Conservation (phyloP, 2,888 invertebrate genomes). For the Eledona agricola region DNA sequence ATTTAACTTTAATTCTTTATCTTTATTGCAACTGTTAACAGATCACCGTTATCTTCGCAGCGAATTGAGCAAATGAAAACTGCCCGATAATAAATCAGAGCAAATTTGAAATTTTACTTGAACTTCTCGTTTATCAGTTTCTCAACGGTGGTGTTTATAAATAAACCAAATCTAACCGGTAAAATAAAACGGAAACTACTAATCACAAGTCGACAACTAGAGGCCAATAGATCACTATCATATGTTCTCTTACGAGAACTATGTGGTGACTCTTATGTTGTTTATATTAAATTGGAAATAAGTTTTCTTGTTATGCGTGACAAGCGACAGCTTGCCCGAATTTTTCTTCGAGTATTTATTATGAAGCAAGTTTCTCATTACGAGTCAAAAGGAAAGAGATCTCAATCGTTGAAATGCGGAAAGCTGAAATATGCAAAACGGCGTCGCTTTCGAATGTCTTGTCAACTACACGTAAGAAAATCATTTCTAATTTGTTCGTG, state of each 20-base stretch:
- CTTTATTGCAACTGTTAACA: conserved; percentile 16
- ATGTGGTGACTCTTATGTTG: conserved; percentile 19
- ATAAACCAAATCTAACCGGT: conserved; percentile 8
- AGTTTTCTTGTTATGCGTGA: conserved; percentile 23
- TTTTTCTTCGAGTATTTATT: conserved; percentile 20
- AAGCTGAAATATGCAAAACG: conserved; percentile 14
- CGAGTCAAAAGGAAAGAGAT: conserved; percentile 16
- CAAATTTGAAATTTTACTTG: conserved; percentile 18
- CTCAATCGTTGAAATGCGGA: conserved; percentile 17
- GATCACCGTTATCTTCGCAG: conserved; percentile 20
- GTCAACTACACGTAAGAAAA: not conserved
- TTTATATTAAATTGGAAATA: conserved; percentile 22
- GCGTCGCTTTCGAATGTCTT: not conserved
- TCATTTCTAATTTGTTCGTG: too few species aligned
- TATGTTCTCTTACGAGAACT: conserved; percentile 12
- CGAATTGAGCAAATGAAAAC: conserved; percentile 28
- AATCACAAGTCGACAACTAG: conserved; percentile 16
- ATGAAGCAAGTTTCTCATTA: conserved; percentile 22
- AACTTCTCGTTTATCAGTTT: conserved; percentile 17
- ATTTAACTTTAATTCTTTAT: conserved; percentile 28
- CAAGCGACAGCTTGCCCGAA: conserved; percentile 22
- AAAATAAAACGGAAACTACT: conserved; percentile 15
- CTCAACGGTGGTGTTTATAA: conserved; percentile 5
- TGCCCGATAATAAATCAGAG: conserved; percentile 25
- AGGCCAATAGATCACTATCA: conserved; percentile 19